Evolutionary conservation across 37 sponge, comb jelly and placozoan species (phyloP).

Genomic region (Petrosia ficiformis): DNA sequence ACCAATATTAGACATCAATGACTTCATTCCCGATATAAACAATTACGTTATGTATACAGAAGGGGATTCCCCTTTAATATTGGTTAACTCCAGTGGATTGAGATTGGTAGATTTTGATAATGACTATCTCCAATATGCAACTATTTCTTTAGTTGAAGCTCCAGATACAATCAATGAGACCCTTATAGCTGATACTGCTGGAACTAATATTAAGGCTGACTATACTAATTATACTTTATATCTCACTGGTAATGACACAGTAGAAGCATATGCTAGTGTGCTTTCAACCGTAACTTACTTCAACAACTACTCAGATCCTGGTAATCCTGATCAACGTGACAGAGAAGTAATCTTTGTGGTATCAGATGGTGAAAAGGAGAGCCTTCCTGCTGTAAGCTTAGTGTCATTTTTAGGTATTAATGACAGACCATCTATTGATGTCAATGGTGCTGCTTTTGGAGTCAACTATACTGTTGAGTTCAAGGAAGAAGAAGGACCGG

Average conservation of each 20-base stretch:
- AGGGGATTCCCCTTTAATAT: constrained; percentile 59
- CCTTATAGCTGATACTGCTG: constrained; percentile 38
- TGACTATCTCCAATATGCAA: constrained; percentile 50
- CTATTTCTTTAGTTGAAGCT: constrained; percentile 38
- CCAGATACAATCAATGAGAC: constrained; percentile 77
- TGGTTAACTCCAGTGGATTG: constrained; percentile 55
- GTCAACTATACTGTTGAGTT: constrained; percentile 37
- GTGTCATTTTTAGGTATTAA: constrained; percentile 75
- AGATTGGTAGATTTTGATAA: constrained; percentile 72
- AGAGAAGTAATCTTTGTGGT: constrained; percentile 61
- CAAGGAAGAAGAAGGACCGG: constrained; percentile 70
- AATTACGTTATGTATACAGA: constrained; percentile 77
- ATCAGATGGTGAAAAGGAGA: constrained; percentile 65
- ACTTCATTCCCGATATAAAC: constrained; percentile 44
- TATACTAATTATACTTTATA: constrained; percentile 60
- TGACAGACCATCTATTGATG: constrained; percentile 66
- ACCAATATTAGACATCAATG: constrained; percentile 81
- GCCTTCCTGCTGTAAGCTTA: constrained; percentile 38
- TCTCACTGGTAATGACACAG: constrained; percentile 60
- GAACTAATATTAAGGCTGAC: constrained; percentile 40
- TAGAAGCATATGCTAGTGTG: constrained; percentile 51
- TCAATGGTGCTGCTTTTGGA: constrained; percentile 56
- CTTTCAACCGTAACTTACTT: constrained; percentile 70
- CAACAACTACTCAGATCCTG: constrained; percentile 75
- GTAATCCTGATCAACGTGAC: constrained; percentile 60